phyloP scores from a whole-genome alignment of 2,113 vertebrate species.

The Takifugu flavidus region DNA sequence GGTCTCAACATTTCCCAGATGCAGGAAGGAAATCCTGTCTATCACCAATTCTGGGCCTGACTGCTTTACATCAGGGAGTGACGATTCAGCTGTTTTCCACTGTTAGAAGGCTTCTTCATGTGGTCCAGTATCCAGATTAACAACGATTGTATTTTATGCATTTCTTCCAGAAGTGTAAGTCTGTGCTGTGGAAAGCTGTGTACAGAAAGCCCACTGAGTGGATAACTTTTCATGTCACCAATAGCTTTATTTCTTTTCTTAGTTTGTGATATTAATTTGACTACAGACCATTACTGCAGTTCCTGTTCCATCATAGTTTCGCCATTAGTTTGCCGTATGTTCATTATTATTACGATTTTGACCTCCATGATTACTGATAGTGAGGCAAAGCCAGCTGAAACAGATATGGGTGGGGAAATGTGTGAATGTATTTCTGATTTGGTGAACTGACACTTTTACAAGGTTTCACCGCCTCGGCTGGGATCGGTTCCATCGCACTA shows the following conservation, averaged over 20 bases:
- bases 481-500: background rate
- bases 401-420: conserved; percentile 17
- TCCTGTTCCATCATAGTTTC: conserved; percentile 24
- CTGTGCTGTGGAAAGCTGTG: conserved; percentile 80
- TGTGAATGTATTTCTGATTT: conserved; percentile 47
- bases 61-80: conserved; percentile 75
- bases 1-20: conserved; percentile 77
- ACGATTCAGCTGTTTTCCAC: conserved; percentile 18
- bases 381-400: conserved; percentile 19
- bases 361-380: background rate
- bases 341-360: conserved; percentile 16
- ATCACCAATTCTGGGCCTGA: conserved; percentile 87
- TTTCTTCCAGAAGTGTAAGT: conserved; percentile 80
- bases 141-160: conserved; percentile 87
- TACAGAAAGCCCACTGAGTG: conserved; percentile 83
- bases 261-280: conserved; percentile 71
- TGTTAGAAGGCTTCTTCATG: conserved; percentile 1
- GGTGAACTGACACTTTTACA: background rate
- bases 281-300: conserved; percentile 37
- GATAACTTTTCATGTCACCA: conserved; percentile 73
- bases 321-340: conserved; percentile 18
- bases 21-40: conserved; percentile 82
- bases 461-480: background rate
- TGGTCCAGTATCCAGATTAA: conserved; percentile 69
- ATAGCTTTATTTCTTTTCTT: conserved; percentile 77